These are phyloP conservation scores for Automeris io DNA, from an alignment of 2,888 invertebrate genomes.

Conservation along the genomic window DNA sequence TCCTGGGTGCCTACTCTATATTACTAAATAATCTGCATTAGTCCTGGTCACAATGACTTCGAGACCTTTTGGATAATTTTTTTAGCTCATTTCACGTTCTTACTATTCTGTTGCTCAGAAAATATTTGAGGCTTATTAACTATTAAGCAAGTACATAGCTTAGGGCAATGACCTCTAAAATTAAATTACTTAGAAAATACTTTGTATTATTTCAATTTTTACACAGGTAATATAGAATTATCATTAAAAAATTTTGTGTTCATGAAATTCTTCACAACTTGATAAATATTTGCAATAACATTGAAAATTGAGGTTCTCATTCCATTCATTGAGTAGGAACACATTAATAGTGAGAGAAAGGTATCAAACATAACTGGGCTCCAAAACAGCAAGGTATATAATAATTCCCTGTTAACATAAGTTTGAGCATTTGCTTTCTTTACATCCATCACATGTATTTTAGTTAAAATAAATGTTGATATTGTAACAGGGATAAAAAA, in stretches of 20 bases:
- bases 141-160: no score
- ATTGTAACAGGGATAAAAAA: constrained; percentile 66
- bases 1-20: no score
- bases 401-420: constrained; percentile 52
- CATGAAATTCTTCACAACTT: constrained; percentile 60
- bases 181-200: no score
- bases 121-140: no score
- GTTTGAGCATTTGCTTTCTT: constrained; percentile 45
- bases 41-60: no score
- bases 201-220: constrained; percentile 7
- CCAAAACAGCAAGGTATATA: constrained; percentile 67
- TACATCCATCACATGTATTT: constrained; percentile 51
- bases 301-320: constrained; percentile 53
- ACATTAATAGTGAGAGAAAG: constrained; percentile 53
- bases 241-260: constrained; percentile 61
- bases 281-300: constrained; percentile 64
- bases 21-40: no score
- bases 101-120: no score
- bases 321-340: constrained; percentile 53
- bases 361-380: constrained; percentile 66
- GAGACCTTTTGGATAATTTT: no score
- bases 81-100: no score
- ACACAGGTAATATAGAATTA: constrained; percentile 47
- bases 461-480: constrained; percentile 56
- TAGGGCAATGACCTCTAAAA: no score